Percentiles rank a stretch among this genome's conserved stretches.
Evolutionary conservation across 2,888 invertebrate genomes (phyloP).

Genomic region (Stictocephala bisonia): DNA sequence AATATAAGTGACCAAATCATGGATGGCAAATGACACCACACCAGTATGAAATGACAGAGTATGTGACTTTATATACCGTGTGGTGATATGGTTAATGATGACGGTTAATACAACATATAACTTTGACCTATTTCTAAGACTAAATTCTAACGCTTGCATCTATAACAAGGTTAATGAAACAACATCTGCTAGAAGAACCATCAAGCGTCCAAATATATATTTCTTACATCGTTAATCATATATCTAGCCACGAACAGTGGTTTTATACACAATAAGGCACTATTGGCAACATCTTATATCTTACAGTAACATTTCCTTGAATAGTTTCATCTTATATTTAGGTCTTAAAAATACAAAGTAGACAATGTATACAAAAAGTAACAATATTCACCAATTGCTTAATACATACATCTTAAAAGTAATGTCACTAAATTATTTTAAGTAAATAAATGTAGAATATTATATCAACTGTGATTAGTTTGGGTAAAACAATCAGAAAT

Average conservation of each 20-base stretch:
- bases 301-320: constrained; percentile 43
- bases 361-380: constrained; percentile 19
- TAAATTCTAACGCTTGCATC: too few relatives aligned
- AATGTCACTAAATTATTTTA: constrained; percentile 34
- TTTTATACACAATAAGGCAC: constrained; percentile 42
- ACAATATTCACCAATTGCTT: constrained; percentile 47
- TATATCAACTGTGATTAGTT: constrained; percentile 35
- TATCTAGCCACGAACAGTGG: constrained; percentile 29
- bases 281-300: constrained; percentile 44
- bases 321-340: constrained; percentile 38
- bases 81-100: too few relatives aligned
- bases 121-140: too few relatives aligned
- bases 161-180: constrained; percentile 10
- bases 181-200: constrained; percentile 29
- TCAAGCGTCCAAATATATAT: constrained; percentile 40
- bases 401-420: constrained; percentile 44
- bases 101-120: too few relatives aligned
- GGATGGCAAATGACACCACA: too few relatives aligned
- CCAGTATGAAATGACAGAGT: too few relatives aligned
- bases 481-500: constrained; percentile 10
- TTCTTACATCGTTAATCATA: constrained; percentile 22
- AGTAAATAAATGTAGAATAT: background rate
- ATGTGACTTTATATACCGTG: too few relatives aligned
- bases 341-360: constrained; percentile 2
- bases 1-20: too few relatives aligned